Evolutionary conservation across 2,888 invertebrate species (phyloP), one percentile per base, ranked within the genome.

Genomic region (Yponomeuta plumbellus): DNA sequence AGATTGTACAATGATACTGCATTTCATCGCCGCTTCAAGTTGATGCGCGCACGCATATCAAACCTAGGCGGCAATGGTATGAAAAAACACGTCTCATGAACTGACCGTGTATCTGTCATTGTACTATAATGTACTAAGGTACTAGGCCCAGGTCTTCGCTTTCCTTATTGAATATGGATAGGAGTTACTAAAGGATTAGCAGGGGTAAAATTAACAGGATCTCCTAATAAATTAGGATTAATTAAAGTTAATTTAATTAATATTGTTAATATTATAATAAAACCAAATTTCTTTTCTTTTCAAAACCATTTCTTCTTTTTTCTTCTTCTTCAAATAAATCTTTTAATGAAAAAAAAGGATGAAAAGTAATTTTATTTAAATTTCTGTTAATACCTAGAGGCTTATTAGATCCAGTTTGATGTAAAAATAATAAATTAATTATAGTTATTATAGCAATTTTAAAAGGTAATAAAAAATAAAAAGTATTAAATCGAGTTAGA

Each of bases 401-500:
- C 66, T 95, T 95, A 80, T 92, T 93, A 13, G 94, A 95, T 13
- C 94, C 94, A 66, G 92, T 93, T 92, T 93, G 91, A 75, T 95
- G 94, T 1, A 95, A 66, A 76, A 94, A 94, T 83, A 95, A 75
- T 81, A 95, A 76, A 73, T 95, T 94, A 75, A 95, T 89, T 81
- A 94, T 90, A 21, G 92, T 83, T 87, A 94, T 74, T 64, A 92
- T 91, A 76, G 89, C 56, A 69, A 96, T 84, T 82, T 95, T 91
- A 86, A 96, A 95, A 0, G 95, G 95, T 52, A 95, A 66, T 69
- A 96, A 75, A 86, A 96, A 96, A 79, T 96, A 95, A 64, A 96
- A 92, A 0, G 94, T 92, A 79, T 94, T 96, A 81, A 95, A 96
- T 86, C 95, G 95, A n/a, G 93, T 94, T 86, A 96, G 76, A 0